phyloP scores from a whole-genome alignment of 2,113 vertebrate genomes.

The Alaudala cheleensis region DNA sequence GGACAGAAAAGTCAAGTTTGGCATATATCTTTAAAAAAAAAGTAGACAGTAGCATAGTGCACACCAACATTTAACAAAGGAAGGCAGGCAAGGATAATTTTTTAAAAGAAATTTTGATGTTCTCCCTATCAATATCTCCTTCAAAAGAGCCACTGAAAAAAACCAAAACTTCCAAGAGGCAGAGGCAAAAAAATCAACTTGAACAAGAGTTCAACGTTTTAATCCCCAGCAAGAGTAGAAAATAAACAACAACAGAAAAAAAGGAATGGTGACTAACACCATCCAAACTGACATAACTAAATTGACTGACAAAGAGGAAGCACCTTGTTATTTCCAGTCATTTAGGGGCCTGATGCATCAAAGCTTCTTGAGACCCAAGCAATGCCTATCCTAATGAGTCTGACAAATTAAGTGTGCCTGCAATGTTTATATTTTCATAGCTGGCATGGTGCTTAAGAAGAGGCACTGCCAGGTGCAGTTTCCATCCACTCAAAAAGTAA shows the following conservation, averaged over 20 bases:
- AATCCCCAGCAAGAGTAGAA: background rate
- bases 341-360: background rate
- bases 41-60: background rate
- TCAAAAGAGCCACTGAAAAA: background rate
- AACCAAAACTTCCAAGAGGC: background rate
- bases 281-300: background rate
- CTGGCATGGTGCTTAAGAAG: background rate
- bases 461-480: background rate
- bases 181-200: background rate
- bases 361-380: background rate
- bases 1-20: background rate
- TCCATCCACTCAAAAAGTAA: background rate
- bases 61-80: background rate
- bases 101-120: too few species aligned
- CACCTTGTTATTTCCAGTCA: background rate
- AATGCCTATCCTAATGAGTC: background rate
- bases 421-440: background rate
- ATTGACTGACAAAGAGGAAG: background rate
- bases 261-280: background rate
- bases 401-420: background rate
- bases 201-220: background rate
- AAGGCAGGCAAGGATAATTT: background rate
- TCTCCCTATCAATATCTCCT: background rate
- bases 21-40: background rate
- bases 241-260: background rate